A percentile compares a stretch with the other conserved stretches of the same genome.
Evolutionary conservation across 2,797 vertebrate species (phyloP).

Genomic region (Bucorvus abyssinicus): DNA sequence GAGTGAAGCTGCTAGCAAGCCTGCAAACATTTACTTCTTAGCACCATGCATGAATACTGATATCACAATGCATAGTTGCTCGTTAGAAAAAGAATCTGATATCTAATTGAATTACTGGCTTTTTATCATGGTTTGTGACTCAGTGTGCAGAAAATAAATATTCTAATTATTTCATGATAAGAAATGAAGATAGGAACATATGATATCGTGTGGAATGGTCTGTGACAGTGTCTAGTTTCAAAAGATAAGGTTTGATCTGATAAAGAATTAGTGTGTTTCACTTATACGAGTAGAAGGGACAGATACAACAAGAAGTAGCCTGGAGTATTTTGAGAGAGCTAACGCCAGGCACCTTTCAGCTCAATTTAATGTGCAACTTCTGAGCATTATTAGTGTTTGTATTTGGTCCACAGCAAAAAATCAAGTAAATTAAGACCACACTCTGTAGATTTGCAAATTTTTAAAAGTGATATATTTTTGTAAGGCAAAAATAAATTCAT

Average conservation of each 20-base stretch:
- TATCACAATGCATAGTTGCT: neutral
- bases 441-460: neutral
- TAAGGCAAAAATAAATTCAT: neutral
- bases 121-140: slow-evolving; percentile 24
- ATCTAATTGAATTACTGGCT: slow-evolving; percentile 32
- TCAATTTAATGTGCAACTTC: neutral
- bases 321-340: neutral
- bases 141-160: slow-evolving; percentile 1
- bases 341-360: neutral
- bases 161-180: slow-evolving; percentile 28
- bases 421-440: neutral
- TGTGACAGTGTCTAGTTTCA: neutral
- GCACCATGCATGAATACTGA: neutral
- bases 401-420: neutral
- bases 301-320: neutral
- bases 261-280: neutral
- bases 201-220: neutral
- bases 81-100: neutral
- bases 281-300: neutral
- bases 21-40: neutral
- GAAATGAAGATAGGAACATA: neutral
- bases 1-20: neutral
- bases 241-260: slow-evolving; percentile 17
- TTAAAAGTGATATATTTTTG: neutral
- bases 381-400: neutral